Percentiles rank a stretch among this genome's conserved stretches.
Evolutionary conservation across 2,797 vertebrate species (phyloP).

Genomic region (Gephyroberyx darwinii): DNA sequence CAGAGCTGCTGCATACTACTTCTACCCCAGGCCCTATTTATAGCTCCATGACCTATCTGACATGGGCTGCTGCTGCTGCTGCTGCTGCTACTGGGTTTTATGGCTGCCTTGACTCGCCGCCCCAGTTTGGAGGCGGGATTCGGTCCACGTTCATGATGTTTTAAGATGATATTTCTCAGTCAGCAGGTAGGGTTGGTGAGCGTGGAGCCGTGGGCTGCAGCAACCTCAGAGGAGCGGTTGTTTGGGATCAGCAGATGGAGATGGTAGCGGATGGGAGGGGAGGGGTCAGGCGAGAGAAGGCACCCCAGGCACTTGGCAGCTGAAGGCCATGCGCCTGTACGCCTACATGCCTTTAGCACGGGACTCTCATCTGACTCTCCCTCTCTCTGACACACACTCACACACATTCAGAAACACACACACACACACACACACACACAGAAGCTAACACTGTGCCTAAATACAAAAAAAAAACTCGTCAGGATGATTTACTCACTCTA

Average conservation of each 20-base stretch:
- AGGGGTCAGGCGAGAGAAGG: slow-evolving; percentile 69
- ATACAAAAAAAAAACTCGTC: slow-evolving; percentile 5
- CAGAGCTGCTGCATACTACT: slow-evolving; percentile 54
- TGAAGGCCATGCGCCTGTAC: slow-evolving; percentile 70
- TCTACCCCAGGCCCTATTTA: slow-evolving; percentile 64
- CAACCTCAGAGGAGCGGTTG: slow-evolving; percentile 39
- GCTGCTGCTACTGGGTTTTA: slow-evolving; percentile 34
- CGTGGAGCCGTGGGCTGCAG: slow-evolving; percentile 15
- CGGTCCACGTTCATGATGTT: not conserved
- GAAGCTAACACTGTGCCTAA: slow-evolving; percentile 24
- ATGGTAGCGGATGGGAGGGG: slow-evolving; percentile 43
- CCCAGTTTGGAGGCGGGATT: slow-evolving; percentile 25
- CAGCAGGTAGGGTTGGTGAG: slow-evolving; percentile 36
- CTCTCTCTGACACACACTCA: not conserved
- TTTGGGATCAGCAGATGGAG: slow-evolving; percentile 62
- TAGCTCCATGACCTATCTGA: slow-evolving; percentile 73
- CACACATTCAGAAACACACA: slow-evolving; percentile 35
- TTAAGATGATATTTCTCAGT: slow-evolving; percentile 17
- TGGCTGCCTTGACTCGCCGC: slow-evolving; percentile 26
- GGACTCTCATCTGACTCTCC: slow-evolving; percentile 82
- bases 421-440: not conserved
- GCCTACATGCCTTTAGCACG: slow-evolving; percentile 82
- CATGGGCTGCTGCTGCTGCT: slow-evolving; percentile 53
- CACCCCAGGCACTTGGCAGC: slow-evolving; percentile 81
- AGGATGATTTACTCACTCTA: not conserved